A percentile compares a stretch with the other conserved stretches of the same genome.
Evolutionary conservation across 2,797 vertebrate species (phyloP).

Genomic region (Rhinella marina): DNA sequence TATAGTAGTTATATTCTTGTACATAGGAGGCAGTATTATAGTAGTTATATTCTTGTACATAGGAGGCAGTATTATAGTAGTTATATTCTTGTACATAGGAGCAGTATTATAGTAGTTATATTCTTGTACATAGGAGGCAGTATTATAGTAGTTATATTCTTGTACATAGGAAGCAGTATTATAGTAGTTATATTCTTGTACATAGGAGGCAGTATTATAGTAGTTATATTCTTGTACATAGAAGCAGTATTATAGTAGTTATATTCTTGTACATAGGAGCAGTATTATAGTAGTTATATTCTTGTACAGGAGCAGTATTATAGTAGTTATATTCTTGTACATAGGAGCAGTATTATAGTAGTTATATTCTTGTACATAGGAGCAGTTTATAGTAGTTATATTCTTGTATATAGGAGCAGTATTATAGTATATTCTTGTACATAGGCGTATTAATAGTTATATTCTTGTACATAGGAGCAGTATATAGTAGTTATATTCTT

Average conservation of each 20-base stretch:
- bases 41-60: too few species aligned
- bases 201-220: too few species aligned
- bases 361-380: slow-evolving; percentile 23
- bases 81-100: too few species aligned
- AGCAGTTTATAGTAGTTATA: too few species aligned
- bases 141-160: slow-evolving; percentile 29
- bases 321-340: neutral
- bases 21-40: neutral
- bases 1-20: slow-evolving; percentile 27
- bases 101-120: too few species aligned
- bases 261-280: too few species aligned
- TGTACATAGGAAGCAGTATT: neutral
- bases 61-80: too few species aligned
- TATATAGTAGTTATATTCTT: neutral
- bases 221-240: too few species aligned
- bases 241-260: too few species aligned
- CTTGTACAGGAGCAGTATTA: neutral
- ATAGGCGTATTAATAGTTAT: neutral
- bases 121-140: neutral
- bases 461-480: neutral
- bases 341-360: slow-evolving; percentile 13
- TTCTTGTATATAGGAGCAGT: too few species aligned
- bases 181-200: too few species aligned
- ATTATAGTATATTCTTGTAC: too few species aligned
- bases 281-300: slow-evolving; percentile 9